Base-by-base conservation (phyloP, 2,797 vertebrate genomes). In the Champsocephalus esox region DNA sequence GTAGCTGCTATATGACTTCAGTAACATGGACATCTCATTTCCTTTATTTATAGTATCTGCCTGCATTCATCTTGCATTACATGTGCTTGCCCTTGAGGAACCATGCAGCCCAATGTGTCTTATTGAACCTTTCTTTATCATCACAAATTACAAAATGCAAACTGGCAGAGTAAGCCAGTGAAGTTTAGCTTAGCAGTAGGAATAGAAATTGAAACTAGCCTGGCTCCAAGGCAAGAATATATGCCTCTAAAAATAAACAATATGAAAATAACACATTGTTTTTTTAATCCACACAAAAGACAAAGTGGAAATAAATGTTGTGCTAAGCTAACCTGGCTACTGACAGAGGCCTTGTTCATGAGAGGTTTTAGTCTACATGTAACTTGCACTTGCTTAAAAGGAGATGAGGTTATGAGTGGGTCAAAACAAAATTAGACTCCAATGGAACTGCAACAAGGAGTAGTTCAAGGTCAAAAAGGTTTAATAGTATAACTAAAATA, bases 1-100 rank as follows among this genome's bases (percentile, higher is more conserved):
- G 66, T 12, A 46, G n/a, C 17, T 44, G 70, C 58, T 62, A 34
- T 11, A 61, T 48, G 64, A 66, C 70, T 87, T 69, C 71, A 63
- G 38, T 77, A 80, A 78, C 57, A 57, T 34, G 38, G 58, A 70
- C 75, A 19, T 46, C 62, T 56, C 19, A n/a, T 24, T 55, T 55
- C 57, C 45, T 54, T 63, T 45, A 58, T 77, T 76, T 57, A 48
- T 32, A 61, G 49, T 3, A 55, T 45, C 13, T 21, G 38, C 49
- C 56, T 52, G 38, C 56, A 77, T 28, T 65, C 46, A n/a, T 55
- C 28, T 44, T 62, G 46, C 32, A 59, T 52, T 43, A 38, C 38
- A 66, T 28, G 38, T 43, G 16, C 28, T n/a, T 51, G 41, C 69
- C 75, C n/a, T 48, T 43, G n/a, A 61, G 45, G 59, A 48, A 57